Conservation (phyloP, 2,888 invertebrate genomes). For the Tanypteryx hageni region DNA sequence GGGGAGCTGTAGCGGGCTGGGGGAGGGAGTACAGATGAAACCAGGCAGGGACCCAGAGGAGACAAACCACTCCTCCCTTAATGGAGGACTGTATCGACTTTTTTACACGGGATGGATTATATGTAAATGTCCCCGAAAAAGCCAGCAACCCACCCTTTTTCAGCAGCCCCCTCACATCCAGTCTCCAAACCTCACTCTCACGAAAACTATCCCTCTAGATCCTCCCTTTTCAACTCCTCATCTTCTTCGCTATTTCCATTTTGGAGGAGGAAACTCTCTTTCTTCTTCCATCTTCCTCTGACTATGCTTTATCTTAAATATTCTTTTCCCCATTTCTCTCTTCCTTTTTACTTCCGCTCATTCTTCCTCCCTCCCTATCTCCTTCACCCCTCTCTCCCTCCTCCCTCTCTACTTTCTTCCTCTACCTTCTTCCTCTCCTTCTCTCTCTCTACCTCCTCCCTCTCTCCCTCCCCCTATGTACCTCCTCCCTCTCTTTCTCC, state of each 20-base stretch:
- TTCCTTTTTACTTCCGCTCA: background rate
- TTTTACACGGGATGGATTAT: conserved; percentile 62
- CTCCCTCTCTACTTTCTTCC: background rate
- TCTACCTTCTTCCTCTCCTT: background rate
- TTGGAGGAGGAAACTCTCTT: too few relatives aligned
- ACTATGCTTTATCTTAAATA: too few relatives aligned
- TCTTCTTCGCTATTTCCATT: background rate
- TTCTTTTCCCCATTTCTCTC: background rate
- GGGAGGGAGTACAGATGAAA: background rate
- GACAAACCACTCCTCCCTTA: conserved; percentile 59
- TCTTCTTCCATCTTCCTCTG: too few relatives aligned
- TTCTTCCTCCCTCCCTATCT: background rate
- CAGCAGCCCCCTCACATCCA: background rate
- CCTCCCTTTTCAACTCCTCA: background rate
- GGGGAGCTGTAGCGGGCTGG: conserved; percentile 10
- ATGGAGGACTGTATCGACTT: conserved; percentile 61
- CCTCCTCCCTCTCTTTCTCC: background rate
- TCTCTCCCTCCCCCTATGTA: too few relatives aligned
- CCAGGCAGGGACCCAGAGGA: background rate
- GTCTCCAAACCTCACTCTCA: background rate
- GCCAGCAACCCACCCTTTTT: conserved; percentile 1
- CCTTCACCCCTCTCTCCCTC: background rate
- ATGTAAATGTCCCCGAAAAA: conserved; percentile 56
- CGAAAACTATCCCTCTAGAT: too few relatives aligned
- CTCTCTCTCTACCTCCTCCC: background rate